Percentiles rank a stretch among this genome's conserved stretches.
Conservation (phyloP, 2,113 vertebrate species). For the Daboia siamensis region DNA sequence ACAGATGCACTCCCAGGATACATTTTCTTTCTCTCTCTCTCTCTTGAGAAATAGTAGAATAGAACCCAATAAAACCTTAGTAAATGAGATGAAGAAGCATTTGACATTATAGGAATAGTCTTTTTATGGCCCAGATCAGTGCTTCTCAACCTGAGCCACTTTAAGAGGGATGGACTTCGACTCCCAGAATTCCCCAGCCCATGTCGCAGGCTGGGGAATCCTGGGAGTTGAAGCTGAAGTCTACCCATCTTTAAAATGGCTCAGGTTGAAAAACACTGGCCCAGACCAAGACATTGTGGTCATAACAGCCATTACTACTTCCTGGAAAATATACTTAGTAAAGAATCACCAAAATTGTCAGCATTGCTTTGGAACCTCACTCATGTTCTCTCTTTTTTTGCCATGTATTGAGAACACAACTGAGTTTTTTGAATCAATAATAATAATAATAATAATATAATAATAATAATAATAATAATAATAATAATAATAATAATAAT, state of each 20-base stretch:
- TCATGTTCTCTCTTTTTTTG: background rate
- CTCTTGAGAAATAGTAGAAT: background rate
- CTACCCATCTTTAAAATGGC: too few relatives aligned
- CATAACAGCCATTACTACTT: background rate
- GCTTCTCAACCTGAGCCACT: too few relatives aligned
- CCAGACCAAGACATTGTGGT: background rate
- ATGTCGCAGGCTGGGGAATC: too few relatives aligned
- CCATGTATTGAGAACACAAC: background rate
- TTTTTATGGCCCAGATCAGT: background rate
- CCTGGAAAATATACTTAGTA: background rate
- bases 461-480: too few relatives aligned
- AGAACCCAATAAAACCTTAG: background rate
- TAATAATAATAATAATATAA: too few relatives aligned
- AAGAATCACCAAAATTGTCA: background rate
- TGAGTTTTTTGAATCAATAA: background rate
- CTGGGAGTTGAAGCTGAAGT: too few relatives aligned
- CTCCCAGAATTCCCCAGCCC: too few relatives aligned
- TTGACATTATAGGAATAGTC: background rate
- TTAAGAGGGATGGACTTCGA: too few relatives aligned
- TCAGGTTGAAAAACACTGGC: too few relatives aligned
- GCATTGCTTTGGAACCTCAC: background rate
- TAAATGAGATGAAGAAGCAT: background rate
- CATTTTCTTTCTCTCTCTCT: background rate
- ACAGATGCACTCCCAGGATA: background rate
- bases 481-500: too few relatives aligned